Percentiles rank a stretch among this genome's conserved stretches.
phyloP scores from a whole-genome alignment of 2,888 invertebrate species.

The Heliconius sara region DNA sequence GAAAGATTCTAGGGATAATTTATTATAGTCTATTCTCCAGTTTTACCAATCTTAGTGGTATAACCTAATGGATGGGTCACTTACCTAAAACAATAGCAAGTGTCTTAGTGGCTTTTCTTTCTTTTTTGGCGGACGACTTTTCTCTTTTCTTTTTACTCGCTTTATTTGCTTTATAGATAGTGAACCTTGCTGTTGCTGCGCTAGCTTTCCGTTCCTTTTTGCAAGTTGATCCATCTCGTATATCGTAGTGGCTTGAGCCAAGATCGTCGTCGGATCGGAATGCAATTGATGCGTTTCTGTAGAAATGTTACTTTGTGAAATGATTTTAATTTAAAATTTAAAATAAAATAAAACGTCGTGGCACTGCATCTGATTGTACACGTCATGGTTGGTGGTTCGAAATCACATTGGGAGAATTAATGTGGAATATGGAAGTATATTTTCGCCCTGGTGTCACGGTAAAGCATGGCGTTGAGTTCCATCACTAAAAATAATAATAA shows the following conservation, averaged over 20 bases:
- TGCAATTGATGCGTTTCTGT: conserved; percentile 85
- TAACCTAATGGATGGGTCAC: background rate
- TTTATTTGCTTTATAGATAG: conserved; percentile 96
- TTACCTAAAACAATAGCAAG: conserved; percentile 98
- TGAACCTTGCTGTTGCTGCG: conserved; percentile 89
- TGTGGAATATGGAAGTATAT: no score
- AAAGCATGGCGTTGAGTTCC: no score
- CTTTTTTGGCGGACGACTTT: conserved; percentile 96
- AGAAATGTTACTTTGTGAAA: conserved; percentile 48
- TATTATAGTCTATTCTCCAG: no score
- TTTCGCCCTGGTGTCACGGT: no score
- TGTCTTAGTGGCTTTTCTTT: conserved; percentile 99
- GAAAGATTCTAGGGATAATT: background rate
- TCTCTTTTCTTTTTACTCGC: conserved; percentile 97
- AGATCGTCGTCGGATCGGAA: conserved; percentile 73
- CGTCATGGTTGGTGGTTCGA: background rate
- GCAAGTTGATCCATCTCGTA: conserved; percentile 71
- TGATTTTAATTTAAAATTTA: background rate
- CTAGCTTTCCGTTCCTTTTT: conserved; percentile 91
- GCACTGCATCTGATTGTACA: no score
- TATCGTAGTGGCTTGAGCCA: conserved; percentile 71
- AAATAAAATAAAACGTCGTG: background rate
- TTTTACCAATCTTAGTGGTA: background rate
- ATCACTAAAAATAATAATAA: no score
- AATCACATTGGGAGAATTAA: background rate